phyloP scores from a whole-genome alignment of 2,888 invertebrate species.

The Drosophila antonietae region DNA sequence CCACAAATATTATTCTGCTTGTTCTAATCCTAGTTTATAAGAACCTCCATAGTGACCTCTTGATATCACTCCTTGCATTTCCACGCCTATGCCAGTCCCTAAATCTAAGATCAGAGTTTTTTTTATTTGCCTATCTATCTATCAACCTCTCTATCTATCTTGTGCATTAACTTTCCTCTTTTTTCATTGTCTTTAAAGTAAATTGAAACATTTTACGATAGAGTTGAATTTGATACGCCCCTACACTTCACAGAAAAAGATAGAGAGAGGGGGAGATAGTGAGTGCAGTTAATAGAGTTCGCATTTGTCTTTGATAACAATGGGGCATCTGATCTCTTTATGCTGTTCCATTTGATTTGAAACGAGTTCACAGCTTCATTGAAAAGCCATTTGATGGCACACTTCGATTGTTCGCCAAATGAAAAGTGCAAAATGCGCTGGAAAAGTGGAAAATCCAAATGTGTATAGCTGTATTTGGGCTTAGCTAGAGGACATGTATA shows the following conservation, averaged over 20 bases:
- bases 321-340: conserved; percentile 39
- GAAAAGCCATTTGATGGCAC: conserved; percentile 64
- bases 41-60: background rate
- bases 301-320: conserved; percentile 12
- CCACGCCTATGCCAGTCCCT: background rate
- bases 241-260: conserved; percentile 21
- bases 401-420: conserved; percentile 40
- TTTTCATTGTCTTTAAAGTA: background rate
- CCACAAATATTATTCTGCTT: background rate
- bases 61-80: background rate
- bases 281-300: conserved; percentile 46
- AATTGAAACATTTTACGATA: conserved; percentile 25
- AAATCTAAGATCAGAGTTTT: too few relatives aligned
- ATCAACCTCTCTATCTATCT: too few relatives aligned
- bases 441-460: conserved; percentile 54
- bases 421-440: conserved; percentile 19
- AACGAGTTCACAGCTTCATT: conserved; percentile 17
- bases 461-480: conserved; percentile 44
- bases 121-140: too few relatives aligned
- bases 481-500: conserved; percentile 57
- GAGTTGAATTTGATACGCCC: conserved; percentile 42
- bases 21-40: background rate
- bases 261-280: background rate
- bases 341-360: background rate
- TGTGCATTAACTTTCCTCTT: background rate